Conservation (phyloP, 2,797 vertebrate species). For the Crocodylus rhombifer region DNA sequence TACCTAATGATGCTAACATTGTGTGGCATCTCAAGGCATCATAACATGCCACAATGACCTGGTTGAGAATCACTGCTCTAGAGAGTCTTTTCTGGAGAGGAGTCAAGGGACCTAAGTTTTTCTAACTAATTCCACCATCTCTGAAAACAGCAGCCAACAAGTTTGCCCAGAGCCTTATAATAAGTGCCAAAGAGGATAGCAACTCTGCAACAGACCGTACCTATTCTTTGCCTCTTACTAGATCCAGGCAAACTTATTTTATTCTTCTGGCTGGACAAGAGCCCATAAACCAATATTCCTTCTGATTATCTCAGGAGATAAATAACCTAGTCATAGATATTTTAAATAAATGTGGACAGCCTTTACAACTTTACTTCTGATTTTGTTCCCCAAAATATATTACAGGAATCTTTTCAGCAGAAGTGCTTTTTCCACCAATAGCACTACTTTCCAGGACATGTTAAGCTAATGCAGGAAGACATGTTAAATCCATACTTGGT, state of each 20-base stretch:
- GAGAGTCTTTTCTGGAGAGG: neutral
- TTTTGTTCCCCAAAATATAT: constrained; percentile 43
- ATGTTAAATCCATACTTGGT: neutral
- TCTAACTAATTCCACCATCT: neutral
- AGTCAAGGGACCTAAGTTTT: neutral
- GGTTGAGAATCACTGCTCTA: neutral
- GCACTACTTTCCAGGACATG: constrained; percentile 35
- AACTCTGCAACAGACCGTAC: neutral
- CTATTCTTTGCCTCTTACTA: neutral
- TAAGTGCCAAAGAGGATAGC: neutral
- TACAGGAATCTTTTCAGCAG: constrained; percentile 1
- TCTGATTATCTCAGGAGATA: neutral
- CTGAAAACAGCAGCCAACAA: neutral
- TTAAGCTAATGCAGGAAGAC: constrained; percentile 56
- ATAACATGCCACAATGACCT: no score
- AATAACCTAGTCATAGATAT: neutral
- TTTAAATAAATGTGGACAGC: constrained; percentile 23
- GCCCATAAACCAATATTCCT: neutral
- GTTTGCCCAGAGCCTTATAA: neutral
- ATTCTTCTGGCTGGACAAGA: neutral
- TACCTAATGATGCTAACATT: no score
- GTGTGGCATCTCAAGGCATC: no score
- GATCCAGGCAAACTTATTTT: neutral
- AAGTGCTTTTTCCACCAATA: constrained; percentile 19
- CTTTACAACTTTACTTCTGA: constrained; percentile 28